Evolutionary conservation across 2,113 vertebrate genomes (phyloP).

Genomic region (Calyptommatus sinebrachiatus): DNA sequence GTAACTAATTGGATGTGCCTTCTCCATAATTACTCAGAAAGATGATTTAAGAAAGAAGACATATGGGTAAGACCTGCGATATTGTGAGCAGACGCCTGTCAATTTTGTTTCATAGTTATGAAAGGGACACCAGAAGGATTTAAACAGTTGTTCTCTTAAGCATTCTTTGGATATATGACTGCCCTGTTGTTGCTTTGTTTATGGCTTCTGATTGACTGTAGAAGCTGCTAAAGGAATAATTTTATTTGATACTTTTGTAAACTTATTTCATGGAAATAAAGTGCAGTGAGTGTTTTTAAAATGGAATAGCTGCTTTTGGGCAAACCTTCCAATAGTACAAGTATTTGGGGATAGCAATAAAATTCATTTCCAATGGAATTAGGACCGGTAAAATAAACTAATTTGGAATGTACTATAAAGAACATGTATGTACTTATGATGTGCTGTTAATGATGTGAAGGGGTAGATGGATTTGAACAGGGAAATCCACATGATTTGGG

Average conservation of each 20-base stretch:
- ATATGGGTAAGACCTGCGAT: background rate
- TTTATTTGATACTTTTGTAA: background rate
- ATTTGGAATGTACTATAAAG: background rate
- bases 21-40: background rate
- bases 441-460: background rate
- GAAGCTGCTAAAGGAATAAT: background rate
- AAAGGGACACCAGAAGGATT: too few species aligned
- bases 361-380: background rate
- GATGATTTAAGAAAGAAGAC: background rate
- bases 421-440: too few species aligned
- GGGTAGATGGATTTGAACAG: background rate
- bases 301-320: background rate
- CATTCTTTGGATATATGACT: too few species aligned
- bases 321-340: background rate
- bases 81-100: background rate
- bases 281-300: background rate
- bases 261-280: background rate
- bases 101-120: too few species aligned
- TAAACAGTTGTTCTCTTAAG: too few species aligned
- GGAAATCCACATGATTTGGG: background rate
- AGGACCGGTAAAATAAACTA: background rate
- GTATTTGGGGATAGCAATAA: background rate
- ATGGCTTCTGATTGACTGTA: too few species aligned
- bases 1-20: background rate
- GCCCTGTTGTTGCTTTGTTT: too few species aligned